phyloP scores from a whole-genome alignment of 1,140 invertebrate species.

The Tetragonula clypearis region DNA sequence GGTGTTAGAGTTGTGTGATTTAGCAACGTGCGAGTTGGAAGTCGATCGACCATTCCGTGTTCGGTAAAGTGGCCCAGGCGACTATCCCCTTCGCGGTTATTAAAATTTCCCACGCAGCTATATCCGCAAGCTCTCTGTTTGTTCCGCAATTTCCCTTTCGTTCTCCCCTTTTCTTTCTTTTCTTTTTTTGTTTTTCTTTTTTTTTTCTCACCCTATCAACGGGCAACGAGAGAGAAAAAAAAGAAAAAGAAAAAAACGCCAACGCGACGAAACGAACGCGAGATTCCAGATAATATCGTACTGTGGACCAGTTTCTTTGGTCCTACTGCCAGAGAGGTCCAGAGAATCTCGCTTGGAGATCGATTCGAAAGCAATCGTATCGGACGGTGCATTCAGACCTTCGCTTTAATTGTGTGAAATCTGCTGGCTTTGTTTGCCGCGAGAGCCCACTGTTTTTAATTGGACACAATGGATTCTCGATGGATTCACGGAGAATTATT shows the following conservation, averaged over 20 bases:
- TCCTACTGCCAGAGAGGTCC: neutral
- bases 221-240: neutral
- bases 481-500: neutral
- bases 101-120: conserved; percentile 59
- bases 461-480: neutral
- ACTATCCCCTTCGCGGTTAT: conserved; percentile 45
- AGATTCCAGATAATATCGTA: conserved; percentile 31
- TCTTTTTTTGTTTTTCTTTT: neutral
- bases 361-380: conserved; percentile 41
- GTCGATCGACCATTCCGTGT: conserved; percentile 54
- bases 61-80: neutral
- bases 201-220: neutral
- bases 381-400: conserved; percentile 2
- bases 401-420: conserved; percentile 25
- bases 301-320: neutral
- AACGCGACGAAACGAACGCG: conserved; percentile 26
- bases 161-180: no score
- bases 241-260: neutral
- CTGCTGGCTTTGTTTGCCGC: conserved; percentile 9
- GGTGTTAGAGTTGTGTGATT: conserved; percentile 61
- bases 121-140: neutral
- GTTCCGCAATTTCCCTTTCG: neutral
- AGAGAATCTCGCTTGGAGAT: neutral
- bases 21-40: conserved; percentile 49
- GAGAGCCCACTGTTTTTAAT: conserved; percentile 12